Evolutionary conservation across 2,888 invertebrate genomes (phyloP).

Genomic region (Epirrhoe tristata): DNA sequence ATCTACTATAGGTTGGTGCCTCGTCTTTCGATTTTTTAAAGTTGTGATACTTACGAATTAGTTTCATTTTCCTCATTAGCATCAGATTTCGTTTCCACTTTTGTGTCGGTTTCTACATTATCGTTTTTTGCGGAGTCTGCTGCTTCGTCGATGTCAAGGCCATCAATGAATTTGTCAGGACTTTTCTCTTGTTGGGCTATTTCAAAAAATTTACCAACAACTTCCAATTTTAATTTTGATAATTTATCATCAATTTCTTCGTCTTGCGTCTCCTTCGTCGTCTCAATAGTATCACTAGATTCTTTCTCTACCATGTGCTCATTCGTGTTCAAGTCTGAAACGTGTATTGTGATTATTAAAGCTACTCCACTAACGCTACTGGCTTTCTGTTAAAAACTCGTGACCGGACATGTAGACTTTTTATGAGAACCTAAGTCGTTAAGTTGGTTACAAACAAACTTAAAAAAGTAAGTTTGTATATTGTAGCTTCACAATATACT

Average conservation of each 20-base stretch:
- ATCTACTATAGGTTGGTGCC: no score
- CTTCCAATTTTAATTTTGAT: constrained; percentile 63
- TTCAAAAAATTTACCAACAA: constrained; percentile 70
- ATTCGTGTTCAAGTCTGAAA: constrained; percentile 44
- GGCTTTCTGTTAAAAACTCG: no score
- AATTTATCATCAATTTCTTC: constrained; percentile 53
- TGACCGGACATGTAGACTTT: no score
- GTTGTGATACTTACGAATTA: constrained; percentile 24
- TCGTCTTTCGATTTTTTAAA: no score
- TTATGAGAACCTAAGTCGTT: not conserved
- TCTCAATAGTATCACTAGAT: constrained; percentile 31
- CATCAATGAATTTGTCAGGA: constrained; percentile 29
- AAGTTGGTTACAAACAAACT: not conserved
- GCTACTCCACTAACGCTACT: not conserved
- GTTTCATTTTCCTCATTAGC: constrained; percentile 22
- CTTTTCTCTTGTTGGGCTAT: constrained; percentile 32
- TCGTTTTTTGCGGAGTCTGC: constrained; percentile 20
- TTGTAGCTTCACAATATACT: constrained; percentile 14
- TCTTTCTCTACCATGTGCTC: constrained; percentile 41
- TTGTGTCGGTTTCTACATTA: constrained; percentile 15
- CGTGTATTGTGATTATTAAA: constrained; percentile 4
- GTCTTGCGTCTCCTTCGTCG: constrained; percentile 17
- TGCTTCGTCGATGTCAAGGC: constrained; percentile 28
- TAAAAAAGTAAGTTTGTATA: not conserved
- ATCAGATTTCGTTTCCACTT: constrained; percentile 22